Base-by-base conservation (phyloP, 2,113 vertebrate species). In the Seriola dumerili region DNA sequence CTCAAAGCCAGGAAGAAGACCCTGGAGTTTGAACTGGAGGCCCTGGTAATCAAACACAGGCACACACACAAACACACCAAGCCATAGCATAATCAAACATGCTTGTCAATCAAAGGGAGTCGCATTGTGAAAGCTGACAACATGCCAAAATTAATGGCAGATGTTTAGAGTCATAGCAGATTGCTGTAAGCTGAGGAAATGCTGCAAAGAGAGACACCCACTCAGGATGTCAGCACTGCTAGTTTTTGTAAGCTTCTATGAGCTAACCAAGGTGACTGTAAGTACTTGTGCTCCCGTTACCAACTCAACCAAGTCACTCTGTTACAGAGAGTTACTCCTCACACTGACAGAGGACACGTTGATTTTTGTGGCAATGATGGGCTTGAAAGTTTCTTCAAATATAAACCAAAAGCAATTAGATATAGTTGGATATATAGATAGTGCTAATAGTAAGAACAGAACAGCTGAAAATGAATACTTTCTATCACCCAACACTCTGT, bases 1-100 rank as follows among this genome's bases (percentile, higher is more conserved):
- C 94, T 99, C 52, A 99, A 98, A 91, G 97, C 98, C 21, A 97
- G 98, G 94, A 99, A 99, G 93, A 99, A 99, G 92, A 99, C 98
- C 2, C 93, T 99, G 69, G 98, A 99, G 92, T 99, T 99, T 73
- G 98, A 99, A 82, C 92, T 99, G 90, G 98, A 99, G 90, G 98
- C 98, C 55, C 94, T 99, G 73, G 98, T 99, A 94, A 82, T 42
- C 32, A 72, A 72, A 8, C 29, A 29, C 29, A 29, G 29, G 29
- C 29, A 81, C 70, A 77, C 5, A 19, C 1, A 0, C 58, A 74
- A 23, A 1, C 52, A 63, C 29, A 67, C 17, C 1, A 10, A 1
- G 19, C 48, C 40, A 36, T 36, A 4, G 14, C 42, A 36, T 19
- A 8, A 54, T 36, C 40, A 72, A n/a, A 78, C 63, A 74, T 32